Base-by-base conservation (phyloP, 2,113 vertebrate species). In the Jaculus jaculus region DNA sequence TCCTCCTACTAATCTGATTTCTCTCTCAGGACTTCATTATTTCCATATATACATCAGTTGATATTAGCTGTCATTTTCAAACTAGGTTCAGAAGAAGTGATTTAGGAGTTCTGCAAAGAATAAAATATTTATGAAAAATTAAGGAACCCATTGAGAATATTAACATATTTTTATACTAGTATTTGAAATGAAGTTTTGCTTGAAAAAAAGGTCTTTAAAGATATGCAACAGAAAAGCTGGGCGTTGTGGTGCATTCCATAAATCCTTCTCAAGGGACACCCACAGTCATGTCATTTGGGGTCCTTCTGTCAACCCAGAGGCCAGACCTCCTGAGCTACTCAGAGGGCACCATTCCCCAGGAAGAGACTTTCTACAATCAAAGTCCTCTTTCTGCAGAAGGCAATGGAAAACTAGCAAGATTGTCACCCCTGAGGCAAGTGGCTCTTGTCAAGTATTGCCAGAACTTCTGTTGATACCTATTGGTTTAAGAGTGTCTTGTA, bases 31-130 rank as follows among this genome's bases (percentile, higher is more conserved):
- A 85, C 18, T 73, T 84, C n/a, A 81, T 66, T 37, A 39, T 78
- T 82, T 81, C 32, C 60, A 68, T 23, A 7, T 47, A 13, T 13
- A 54, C 47, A n/a, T 72, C 24, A 15, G 51, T 79, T 66, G 24
- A 84, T 93, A 71, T 93, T 65, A 79, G 37, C 34, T 65, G 39
- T 71, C 16, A 80, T 91, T 84, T 93, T 80, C 61, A 84, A 74
- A 54, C 28, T 63, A 30, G 47, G 23, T 58, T 75, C 34, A 32
- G 37, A 30, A 18, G 26, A 87, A 47, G 72, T 66, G 20, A 82
- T 68, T 92, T 39, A 71, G 51, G 77, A 91, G 42, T 85, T 77
- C 78, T 80, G 18, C 26, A 75, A 71, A 84, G 73, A 84, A 47
- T 80, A 32, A 90, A 90, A 26, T 72, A 87, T 83, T 87, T 78